These are phyloP conservation scores for Corythornis vintsioides DNA, from an alignment of 2,113 vertebrate genomes.

Conservation along the genomic window DNA sequence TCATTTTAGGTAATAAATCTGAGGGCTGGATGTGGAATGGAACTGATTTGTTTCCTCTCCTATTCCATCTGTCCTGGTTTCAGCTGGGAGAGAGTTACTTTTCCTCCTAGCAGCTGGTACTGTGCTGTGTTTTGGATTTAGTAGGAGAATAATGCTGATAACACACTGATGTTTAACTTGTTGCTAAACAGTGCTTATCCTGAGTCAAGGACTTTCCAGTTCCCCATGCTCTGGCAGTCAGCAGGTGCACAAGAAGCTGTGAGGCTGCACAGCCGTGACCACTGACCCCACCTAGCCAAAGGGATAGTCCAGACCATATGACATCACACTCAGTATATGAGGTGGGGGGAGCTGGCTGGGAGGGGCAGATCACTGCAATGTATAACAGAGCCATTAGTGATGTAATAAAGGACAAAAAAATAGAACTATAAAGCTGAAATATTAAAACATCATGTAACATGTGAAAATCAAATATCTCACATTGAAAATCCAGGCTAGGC, in stretches of 20 bases:
- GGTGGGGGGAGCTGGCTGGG: neutral
- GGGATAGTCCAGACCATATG: neutral
- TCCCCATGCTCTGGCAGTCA: neutral
- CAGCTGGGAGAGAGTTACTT: neutral
- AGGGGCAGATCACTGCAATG: neutral
- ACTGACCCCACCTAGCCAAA: neutral
- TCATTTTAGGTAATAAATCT: neutral
- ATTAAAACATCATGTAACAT: neutral
- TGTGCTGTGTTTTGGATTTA: neutral
- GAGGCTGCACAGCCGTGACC: neutral
- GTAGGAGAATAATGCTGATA: neutral
- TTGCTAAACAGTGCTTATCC: neutral
- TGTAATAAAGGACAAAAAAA: neutral
- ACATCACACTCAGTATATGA: neutral
- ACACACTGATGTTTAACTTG: neutral
- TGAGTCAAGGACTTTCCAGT: neutral
- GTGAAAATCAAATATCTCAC: neutral
- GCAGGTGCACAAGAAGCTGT: neutral
- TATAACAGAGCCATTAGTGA: no score
- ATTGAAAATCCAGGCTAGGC: neutral
- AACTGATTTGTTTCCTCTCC: neutral
- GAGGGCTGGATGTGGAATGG: neutral
- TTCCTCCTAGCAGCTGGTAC: neutral
- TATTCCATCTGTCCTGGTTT: neutral
- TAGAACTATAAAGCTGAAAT: neutral